A percentile compares a stretch with the other conserved stretches of the same genome.
Evolutionary conservation across 23 tunicate genomes (phyloP).

Genomic region (Oikopleura albicans): DNA sequence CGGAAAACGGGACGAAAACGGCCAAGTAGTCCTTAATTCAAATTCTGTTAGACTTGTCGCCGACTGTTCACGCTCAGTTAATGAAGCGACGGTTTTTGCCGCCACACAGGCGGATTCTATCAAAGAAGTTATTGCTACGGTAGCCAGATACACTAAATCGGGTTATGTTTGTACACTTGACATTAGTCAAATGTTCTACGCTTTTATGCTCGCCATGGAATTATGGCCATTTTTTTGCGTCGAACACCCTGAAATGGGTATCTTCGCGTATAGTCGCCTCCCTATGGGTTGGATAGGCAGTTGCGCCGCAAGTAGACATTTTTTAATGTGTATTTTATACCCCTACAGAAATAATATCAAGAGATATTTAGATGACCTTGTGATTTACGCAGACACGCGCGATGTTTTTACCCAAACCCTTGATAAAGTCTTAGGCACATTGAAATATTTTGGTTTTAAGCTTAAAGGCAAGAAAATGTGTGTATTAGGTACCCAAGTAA

Average conservation of each 20-base stretch:
- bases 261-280: not conserved
- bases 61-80: not conserved
- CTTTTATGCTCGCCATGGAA: not conserved
- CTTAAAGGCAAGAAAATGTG: not conserved
- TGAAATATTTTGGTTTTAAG: not conserved
- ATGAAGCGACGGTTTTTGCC: not conserved
- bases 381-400: not conserved
- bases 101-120: not conserved
- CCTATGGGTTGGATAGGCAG: not conserved
- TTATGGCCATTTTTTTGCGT: not conserved
- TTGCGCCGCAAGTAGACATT: not conserved
- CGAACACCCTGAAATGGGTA: no score
- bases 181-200: not conserved
- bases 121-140: not conserved
- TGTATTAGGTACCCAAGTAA: not conserved
- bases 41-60: not conserved
- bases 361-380: not conserved
- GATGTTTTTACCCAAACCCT: not conserved
- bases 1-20: not conserved
- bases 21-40: not conserved
- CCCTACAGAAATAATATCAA: not conserved
- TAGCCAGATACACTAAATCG: not conserved
- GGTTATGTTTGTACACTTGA: not conserved
- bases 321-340: not conserved
- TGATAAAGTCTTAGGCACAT: not conserved